These are phyloP conservation scores for Charaxes varanes DNA, from an alignment of 1,140 invertebrate genomes.

Conservation along the genomic window DNA sequence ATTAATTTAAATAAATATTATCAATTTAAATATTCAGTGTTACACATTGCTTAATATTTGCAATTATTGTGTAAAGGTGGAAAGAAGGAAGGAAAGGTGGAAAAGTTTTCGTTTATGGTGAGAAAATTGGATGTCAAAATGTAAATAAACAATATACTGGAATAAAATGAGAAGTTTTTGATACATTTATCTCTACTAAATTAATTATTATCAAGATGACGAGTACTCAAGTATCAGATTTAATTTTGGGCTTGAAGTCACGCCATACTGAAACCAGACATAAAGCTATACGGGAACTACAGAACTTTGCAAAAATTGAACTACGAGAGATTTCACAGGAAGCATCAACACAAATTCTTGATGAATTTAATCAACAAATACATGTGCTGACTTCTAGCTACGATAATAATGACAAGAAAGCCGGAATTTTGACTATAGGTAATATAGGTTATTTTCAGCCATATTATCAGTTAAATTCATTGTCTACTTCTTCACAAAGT, in stretches of 20 bases:
- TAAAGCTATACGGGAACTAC: slow-evolving; percentile 90
- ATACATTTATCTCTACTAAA: no score
- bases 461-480: no score
- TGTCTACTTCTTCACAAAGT: no score
- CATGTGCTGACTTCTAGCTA: slow-evolving; percentile 94
- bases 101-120: no score
- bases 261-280: slow-evolving; percentile 87
- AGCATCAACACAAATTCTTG: slow-evolving; percentile 89
- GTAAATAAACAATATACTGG: no score
- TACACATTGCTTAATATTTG: no score
- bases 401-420: slow-evolving; percentile 95
- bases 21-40: no score
- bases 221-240: slow-evolving; percentile 79
- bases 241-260: slow-evolving; percentile 91
- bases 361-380: slow-evolving; percentile 96
- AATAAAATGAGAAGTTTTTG: no score
- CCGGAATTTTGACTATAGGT: slow-evolving; percentile 95
- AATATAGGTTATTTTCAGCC: slow-evolving; percentile 30
- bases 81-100: no score
- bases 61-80: no score
- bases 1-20: no score
- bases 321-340: slow-evolving; percentile 93
- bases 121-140: no score
- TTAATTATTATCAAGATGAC: slow-evolving; percentile 44
- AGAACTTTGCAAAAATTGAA: slow-evolving; percentile 93